Evolutionary conservation across 2,113 vertebrate genomes (phyloP).

Genomic region (Passer montanus): DNA sequence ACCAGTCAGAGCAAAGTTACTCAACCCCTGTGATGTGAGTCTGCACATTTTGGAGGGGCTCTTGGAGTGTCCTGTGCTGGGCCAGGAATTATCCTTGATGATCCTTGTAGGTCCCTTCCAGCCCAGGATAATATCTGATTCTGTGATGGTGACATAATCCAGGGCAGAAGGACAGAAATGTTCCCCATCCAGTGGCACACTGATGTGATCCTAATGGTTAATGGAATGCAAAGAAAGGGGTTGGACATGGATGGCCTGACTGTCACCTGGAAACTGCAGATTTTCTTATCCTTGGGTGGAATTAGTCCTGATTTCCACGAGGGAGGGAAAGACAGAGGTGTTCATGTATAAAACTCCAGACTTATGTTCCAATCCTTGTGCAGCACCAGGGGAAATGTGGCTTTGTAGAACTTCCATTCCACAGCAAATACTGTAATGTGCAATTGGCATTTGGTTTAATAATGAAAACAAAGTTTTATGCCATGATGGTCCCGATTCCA

Average conservation of each 20-base stretch:
- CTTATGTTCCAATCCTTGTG: rapidly evolving
- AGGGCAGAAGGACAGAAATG: not conserved
- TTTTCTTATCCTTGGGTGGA: not conserved
- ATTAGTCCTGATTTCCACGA: not conserved
- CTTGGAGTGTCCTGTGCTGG: not conserved
- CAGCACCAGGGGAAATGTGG: rapidly evolving
- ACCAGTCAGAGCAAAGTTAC: not conserved
- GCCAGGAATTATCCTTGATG: not conserved
- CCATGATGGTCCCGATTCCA: not conserved
- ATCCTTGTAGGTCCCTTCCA: not conserved
- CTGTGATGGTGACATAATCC: not conserved
- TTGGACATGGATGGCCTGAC: not conserved
- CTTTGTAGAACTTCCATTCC: not conserved
- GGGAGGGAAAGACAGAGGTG: not conserved
- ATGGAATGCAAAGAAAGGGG: not conserved
- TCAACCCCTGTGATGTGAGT: not conserved
- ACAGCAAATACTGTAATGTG: rapidly evolving
- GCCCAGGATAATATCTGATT: not conserved
- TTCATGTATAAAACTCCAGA: not conserved
- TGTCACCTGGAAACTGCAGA: not conserved
- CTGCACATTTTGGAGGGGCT: not conserved
- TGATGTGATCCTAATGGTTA: rapidly evolving
- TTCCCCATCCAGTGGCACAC: not conserved
- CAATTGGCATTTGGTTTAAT: not conserved
- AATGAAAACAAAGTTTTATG: not conserved